A percentile compares a stretch with the other conserved stretches of the same genome.
phyloP scores from a whole-genome alignment of 2,797 vertebrate genomes.

The Falco peregrinus region DNA sequence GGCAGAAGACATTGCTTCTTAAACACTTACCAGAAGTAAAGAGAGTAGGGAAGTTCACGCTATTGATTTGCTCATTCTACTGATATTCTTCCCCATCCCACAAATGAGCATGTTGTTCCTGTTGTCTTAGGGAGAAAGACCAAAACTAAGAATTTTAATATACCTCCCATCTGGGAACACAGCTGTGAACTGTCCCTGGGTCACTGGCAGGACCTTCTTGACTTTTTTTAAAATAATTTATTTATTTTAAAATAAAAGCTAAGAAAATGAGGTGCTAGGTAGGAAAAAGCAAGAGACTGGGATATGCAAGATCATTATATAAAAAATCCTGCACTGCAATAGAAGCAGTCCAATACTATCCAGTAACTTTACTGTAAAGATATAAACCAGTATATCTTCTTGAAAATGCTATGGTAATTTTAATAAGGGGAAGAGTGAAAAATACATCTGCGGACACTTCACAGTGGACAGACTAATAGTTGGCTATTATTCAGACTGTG shows the following conservation, averaged over 20 bases:
- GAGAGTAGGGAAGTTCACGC: conserved; percentile 61
- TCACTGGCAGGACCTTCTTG: neutral
- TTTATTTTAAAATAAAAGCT: neutral
- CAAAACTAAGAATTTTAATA: conserved; percentile 58
- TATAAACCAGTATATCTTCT: neutral
- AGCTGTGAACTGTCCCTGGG: conserved; percentile 19
- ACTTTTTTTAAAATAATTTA: neutral
- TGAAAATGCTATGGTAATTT: neutral
- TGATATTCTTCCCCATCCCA: conserved; percentile 65
- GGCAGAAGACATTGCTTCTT: conserved; percentile 65
- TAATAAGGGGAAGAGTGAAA: neutral
- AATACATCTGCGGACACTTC: conserved; percentile 4
- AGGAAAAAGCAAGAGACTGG: neutral
- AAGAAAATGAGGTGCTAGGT: neutral
- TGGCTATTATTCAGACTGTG: neutral
- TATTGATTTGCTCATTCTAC: conserved; percentile 64
- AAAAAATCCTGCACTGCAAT: neutral
- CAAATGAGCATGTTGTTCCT: conserved; percentile 63
- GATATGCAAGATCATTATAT: neutral
- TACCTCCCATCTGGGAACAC: conserved; percentile 38
- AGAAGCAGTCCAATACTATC: neutral
- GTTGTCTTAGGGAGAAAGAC: conserved; percentile 62
- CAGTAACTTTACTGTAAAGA: neutral
- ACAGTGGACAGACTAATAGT: neutral
- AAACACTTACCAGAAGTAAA: conserved; percentile 59